Base-by-base conservation (phyloP, 2,113 vertebrate genomes). In the Pagrus major region DNA sequence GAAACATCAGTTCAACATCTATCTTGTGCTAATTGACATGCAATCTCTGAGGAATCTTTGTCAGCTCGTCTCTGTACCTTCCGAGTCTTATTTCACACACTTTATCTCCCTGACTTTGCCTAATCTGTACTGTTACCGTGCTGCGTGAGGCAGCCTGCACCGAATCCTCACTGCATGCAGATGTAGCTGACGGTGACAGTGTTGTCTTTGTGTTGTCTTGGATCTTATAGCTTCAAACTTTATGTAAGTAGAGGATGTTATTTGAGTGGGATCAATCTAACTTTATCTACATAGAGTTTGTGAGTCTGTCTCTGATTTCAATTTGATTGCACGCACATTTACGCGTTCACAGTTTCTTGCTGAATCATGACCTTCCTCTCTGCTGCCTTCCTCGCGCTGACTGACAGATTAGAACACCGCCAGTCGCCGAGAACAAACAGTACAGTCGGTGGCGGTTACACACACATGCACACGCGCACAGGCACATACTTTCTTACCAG, bases 341-440 rank as follows among this genome's bases (percentile, higher is more conserved):
- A 11, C 23, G 21, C 39, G 9, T 37, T 39, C 33, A 9, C 15
- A 21, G 20, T 75, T 82, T 89, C 42, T 75, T 84, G 88, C 86
- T 90, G 87, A 92, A 76, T 92, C 80, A 88, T 74, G 80, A 80
- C 75, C 75, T 81, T 88, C 56, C 76, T 83, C 65, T 69, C 52
- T 71, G 74, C 80, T 80, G 84, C 60, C 23, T 37, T 73, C 66
- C 47, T 51, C 37, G 59, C 63, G 84, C 42, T 63, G 66, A 76
- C 76, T 25, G 80, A 79, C 59, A 68, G 78, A 83, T 79, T 78
- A 78, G 86, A 86, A 67, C 74, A 72, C 29, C 41, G 47, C 58
- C 37, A 73, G 59, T 73, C 54, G 75, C 44, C 56, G 49, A 65
- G 59, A 84, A 81, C 76, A 71, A 78, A 69, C 41, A 56, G 54